phyloP scores from a whole-genome alignment of 2,888 invertebrate genomes.

The Thecocarcelia acutangulata region DNA sequence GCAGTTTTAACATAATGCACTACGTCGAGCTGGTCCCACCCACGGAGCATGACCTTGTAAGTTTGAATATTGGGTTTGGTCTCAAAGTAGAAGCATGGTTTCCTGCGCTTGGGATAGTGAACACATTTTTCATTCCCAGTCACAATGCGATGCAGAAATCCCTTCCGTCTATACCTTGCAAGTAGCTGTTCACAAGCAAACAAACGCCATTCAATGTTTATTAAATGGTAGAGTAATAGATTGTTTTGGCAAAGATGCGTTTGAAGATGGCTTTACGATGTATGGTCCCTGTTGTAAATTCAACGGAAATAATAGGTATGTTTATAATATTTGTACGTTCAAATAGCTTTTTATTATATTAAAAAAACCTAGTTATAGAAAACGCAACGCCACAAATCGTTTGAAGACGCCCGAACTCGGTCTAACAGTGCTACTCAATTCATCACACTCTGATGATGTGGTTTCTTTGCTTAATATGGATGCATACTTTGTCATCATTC shows the following conservation, averaged over 20 bases:
- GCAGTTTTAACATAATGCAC: too few relatives aligned
- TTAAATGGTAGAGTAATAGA: slow-evolving; percentile 75
- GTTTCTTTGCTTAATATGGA: slow-evolving; percentile 82
- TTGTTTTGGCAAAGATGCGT: slow-evolving; percentile 75
- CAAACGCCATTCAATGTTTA: slow-evolving; percentile 80
- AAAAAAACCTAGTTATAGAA: slow-evolving; percentile 71
- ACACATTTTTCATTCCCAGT: too few relatives aligned
- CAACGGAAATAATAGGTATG: slow-evolving; percentile 77
- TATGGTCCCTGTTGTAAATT: slow-evolving; percentile 83
- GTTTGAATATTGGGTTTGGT: too few relatives aligned
- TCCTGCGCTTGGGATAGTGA: too few relatives aligned
- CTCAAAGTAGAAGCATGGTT: too few relatives aligned
- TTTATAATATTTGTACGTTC: neutral
- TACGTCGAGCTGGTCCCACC: too few relatives aligned
- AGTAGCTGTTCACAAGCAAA: too few relatives aligned
- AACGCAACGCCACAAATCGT: slow-evolving; percentile 71
- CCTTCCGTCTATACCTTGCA: too few relatives aligned
- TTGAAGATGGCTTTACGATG: slow-evolving; percentile 79
- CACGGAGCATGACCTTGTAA: too few relatives aligned
- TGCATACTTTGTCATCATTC: slow-evolving; percentile 84
- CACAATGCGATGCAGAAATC: too few relatives aligned
- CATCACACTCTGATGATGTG: slow-evolving; percentile 84
- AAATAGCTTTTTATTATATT: too few relatives aligned
- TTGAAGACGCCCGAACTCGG: slow-evolving; percentile 82
- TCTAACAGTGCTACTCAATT: slow-evolving; percentile 83